phyloP scores from a whole-genome alignment of 2,888 invertebrate genomes.

The Tiphia femorata region DNA sequence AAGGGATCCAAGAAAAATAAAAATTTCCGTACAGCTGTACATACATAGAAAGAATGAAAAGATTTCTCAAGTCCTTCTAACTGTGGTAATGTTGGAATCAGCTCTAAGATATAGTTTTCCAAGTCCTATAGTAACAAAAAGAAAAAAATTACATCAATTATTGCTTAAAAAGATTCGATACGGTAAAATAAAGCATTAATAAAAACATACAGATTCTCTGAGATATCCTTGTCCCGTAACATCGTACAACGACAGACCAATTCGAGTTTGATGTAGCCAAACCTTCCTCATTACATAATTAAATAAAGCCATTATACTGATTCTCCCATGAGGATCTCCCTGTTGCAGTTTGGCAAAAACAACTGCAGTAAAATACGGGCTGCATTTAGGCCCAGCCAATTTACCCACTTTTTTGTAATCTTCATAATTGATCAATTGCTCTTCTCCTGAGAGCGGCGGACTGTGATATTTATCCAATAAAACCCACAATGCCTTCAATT shows the following conservation, averaged over 20 bases:
- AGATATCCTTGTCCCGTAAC: constrained; percentile 92
- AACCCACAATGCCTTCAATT: constrained; percentile 87
- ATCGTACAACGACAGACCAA: constrained; percentile 93
- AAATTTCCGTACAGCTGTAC: constrained; percentile 95
- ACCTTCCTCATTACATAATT: constrained; percentile 96
- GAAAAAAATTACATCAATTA: background rate
- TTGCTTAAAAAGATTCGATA: constrained; percentile 6
- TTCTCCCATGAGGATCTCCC: constrained; percentile 86
- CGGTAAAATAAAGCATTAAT: background rate
- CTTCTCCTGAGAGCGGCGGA: constrained; percentile 79
- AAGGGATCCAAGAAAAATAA: constrained; percentile 95
- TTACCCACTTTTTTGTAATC: constrained; percentile 86
- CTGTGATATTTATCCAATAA: constrained; percentile 86
- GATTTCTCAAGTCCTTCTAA: constrained; percentile 91
- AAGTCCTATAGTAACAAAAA: constrained; percentile 77
- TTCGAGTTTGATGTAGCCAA: constrained; percentile 95
- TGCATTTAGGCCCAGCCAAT: constrained; percentile 82
- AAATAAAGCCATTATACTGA: constrained; percentile 90
- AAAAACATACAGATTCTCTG: constrained; percentile 78
- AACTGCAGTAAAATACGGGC: constrained; percentile 84
- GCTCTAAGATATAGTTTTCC: constrained; percentile 93
- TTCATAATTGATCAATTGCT: constrained; percentile 87
- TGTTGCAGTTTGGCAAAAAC: constrained; percentile 91
- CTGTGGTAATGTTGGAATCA: constrained; percentile 92
- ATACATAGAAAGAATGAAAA: constrained; percentile 96